These are phyloP conservation scores for Pachyseris speciosa DNA, from an alignment of 64 coral and sea anemone genomes.

Conservation along the genomic window DNA sequence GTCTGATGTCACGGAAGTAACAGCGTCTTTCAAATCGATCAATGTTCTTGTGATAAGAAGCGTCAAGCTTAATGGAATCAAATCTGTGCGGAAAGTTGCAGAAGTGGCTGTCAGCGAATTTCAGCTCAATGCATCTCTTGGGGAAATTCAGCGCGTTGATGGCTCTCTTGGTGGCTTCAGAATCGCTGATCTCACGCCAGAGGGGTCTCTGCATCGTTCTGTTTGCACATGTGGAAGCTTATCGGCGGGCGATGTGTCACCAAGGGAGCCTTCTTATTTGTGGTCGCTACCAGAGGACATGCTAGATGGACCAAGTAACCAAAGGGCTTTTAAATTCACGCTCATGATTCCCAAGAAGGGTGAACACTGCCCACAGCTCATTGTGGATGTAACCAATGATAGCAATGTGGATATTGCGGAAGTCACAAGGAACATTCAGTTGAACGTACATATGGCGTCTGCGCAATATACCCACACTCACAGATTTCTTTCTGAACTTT, in stretches of 20 bases:
- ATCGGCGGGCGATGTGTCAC: constrained; percentile 23
- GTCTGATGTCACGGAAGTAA: constrained; percentile 69
- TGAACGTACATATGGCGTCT: constrained; percentile 85
- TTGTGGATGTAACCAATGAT: constrained; percentile 27
- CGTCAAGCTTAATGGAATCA: constrained; percentile 51
- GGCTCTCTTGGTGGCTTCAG: constrained; percentile 91
- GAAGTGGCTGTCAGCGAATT: constrained; percentile 86
- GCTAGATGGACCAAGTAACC: constrained; percentile 58
- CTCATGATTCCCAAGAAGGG: constrained; percentile 82
- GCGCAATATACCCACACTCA: constrained; percentile 95
- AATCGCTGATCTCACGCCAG: constrained; percentile 93
- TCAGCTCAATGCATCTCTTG: constrained; percentile 76
- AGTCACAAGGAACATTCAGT: constrained; percentile 84
- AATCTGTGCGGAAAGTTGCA: constrained; percentile 88
- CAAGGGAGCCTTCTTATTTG: constrained; percentile 52
- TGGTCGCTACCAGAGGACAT: constrained; percentile 75
- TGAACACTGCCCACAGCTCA: constrained; percentile 34
- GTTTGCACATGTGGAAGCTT: constrained; percentile 83
- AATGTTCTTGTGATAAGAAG: constrained; percentile 84
- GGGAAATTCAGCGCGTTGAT: constrained; percentile 79
- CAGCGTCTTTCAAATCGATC: constrained; percentile 84
- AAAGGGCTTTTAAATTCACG: constrained; percentile 86
- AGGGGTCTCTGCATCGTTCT: constrained; percentile 84
- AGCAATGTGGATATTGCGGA: constrained; percentile 51
- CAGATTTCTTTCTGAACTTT: constrained; percentile 90